Percentiles rank a stretch among this genome's conserved stretches.
These are phyloP conservation scores for Tribolium madens DNA, from an alignment of 1,140 invertebrate species.

Conservation along the genomic window DNA sequence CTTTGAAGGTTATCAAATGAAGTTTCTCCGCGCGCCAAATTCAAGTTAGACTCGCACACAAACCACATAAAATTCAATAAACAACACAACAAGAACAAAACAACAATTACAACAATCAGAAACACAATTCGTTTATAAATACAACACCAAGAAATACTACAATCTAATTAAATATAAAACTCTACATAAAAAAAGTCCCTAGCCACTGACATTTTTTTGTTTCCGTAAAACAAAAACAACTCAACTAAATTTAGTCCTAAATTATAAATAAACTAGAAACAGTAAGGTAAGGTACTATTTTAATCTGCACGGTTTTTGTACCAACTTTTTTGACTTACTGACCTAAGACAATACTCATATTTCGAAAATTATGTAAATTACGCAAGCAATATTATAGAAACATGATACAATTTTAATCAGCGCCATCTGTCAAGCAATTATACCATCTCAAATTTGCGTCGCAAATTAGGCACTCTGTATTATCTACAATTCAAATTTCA, in stretches of 20 bases:
- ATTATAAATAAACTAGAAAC: background rate
- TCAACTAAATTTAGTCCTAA: background rate
- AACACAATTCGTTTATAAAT: background rate
- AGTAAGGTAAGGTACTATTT: background rate
- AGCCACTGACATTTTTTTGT: background rate
- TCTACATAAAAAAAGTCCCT: background rate
- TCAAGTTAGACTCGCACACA: background rate
- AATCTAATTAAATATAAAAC: background rate
- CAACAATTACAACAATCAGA: background rate
- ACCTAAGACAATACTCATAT: background rate
- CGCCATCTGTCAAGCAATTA: background rate
- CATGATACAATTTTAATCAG: background rate
- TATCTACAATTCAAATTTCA: background rate
- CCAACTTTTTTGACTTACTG: background rate
- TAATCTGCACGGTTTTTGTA: background rate
- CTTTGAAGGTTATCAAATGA: constrained; percentile 27
- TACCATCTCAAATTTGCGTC: background rate
- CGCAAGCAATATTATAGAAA: background rate
- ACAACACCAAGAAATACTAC: background rate
- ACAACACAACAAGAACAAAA: background rate
- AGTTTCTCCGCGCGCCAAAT: constrained; percentile 6
- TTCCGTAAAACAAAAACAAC: background rate
- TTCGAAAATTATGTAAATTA: background rate
- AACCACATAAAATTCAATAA: background rate
- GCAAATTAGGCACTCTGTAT: background rate